phyloP scores from a whole-genome alignment of 2,113 vertebrate genomes.

The Ceyx margarethae region DNA sequence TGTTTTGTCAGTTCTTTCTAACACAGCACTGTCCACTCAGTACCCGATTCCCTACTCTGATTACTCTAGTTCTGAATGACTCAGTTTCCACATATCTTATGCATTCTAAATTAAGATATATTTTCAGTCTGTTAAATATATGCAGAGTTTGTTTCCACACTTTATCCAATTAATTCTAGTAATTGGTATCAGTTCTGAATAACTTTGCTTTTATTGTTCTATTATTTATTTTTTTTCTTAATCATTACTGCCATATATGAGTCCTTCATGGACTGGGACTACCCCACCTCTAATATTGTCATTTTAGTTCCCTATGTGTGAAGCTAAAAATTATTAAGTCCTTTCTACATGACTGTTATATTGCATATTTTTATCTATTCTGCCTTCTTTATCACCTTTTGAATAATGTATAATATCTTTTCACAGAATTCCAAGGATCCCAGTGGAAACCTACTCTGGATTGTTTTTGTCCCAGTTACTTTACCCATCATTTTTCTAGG shows the following conservation, averaged over 20 bases:
- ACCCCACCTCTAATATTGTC: background rate
- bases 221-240: background rate
- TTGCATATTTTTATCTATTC: background rate
- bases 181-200: background rate
- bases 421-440: background rate
- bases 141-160: background rate
- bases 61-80: background rate
- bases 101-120: background rate
- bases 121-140: background rate
- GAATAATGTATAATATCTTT: background rate
- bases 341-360: background rate
- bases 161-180: background rate
- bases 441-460: background rate
- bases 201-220: background rate
- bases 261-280: background rate
- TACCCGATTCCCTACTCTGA: background rate
- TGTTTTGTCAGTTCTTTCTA: background rate
- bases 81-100: background rate
- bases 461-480: background rate
- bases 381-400: background rate
- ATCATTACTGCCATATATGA: background rate
- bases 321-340: background rate
- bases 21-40: background rate
- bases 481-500: background rate
- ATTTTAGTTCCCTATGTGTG: background rate